These are phyloP conservation scores for Chrysemys picta DNA, from an alignment of 2,113 vertebrate species.

Conservation along the genomic window DNA sequence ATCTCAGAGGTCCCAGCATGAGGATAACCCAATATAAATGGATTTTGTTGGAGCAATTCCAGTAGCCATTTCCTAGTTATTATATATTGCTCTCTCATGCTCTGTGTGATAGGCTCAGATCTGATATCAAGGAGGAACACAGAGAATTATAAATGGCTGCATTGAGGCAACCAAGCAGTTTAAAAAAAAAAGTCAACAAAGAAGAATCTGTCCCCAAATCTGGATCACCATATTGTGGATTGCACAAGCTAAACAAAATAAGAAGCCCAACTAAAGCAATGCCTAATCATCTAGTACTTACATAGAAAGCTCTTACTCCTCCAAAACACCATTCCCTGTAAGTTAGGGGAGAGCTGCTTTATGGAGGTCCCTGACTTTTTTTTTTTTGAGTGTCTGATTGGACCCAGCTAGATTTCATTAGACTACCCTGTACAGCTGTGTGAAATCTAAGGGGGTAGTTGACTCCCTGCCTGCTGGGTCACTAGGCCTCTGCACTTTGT, in stretches of 20 bases:
- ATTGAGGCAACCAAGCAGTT: neutral
- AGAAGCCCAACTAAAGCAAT: fast-evolving
- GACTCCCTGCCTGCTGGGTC: neutral
- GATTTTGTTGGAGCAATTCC: neutral
- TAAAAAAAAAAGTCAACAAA: neutral
- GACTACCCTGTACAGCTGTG: neutral
- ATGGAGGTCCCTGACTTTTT: neutral
- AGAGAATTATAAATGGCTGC: fast-evolving
- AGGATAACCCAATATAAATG: neutral
- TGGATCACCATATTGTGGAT: too few relatives aligned
- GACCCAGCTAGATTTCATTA: neutral
- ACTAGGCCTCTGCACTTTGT: neutral
- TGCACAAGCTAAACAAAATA: neutral
- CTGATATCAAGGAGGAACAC: neutral
- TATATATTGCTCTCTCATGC: fast-evolving
- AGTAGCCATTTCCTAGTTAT: neutral
- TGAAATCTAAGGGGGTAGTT: neutral
- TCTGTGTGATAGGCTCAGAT: fast-evolving
- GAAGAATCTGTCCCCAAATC: fast-evolving
- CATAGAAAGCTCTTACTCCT: fast-evolving
- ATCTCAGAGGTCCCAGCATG: neutral
- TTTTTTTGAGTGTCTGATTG: neutral
- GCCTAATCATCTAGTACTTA: neutral
- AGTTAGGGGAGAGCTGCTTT: neutral
- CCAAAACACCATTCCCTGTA: fast-evolving